Evolutionary conservation across 2,797 vertebrate genomes (phyloP).

Genomic region (Falco berigora): DNA sequence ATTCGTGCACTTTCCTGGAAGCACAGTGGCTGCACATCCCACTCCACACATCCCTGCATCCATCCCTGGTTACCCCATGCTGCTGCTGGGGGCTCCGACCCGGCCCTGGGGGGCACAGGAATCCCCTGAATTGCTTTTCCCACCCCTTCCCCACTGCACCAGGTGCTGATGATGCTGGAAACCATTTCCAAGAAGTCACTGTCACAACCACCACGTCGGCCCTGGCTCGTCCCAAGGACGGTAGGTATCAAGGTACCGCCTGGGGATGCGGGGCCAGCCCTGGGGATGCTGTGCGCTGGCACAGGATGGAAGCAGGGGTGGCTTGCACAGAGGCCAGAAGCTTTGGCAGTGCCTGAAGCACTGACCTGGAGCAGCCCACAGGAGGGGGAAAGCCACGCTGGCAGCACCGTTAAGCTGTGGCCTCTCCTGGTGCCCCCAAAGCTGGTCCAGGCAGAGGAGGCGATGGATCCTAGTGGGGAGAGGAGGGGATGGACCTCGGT

Average conservation of each 20-base stretch:
- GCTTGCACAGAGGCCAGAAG: not conserved
- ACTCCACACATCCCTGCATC: not conserved
- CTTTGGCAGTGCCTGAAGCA: not conserved
- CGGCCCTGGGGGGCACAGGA: accelerated
- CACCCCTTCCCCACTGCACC: not conserved
- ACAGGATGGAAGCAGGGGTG: not conserved
- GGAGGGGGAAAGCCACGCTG: not conserved
- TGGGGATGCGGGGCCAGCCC: not conserved
- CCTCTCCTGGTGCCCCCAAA: not conserved
- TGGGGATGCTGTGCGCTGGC: not conserved
- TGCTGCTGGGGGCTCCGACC: not conserved
- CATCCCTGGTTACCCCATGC: accelerated
- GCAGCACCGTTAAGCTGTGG: accelerated
- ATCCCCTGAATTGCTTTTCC: not conserved
- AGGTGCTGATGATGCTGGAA: slow-evolving; percentile 65
- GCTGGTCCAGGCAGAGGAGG: not conserved
- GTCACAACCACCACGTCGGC: slow-evolving; percentile 61
- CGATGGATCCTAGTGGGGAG: not conserved
- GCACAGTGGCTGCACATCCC: not conserved
- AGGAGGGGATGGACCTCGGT: not conserved
- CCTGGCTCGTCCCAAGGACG: slow-evolving; percentile 72
- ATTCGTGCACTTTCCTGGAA: not conserved
- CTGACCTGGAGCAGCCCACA: accelerated
- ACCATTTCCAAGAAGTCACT: slow-evolving; percentile 53
- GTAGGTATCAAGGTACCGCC: slow-evolving; percentile 54